Evolutionary conservation across 2,888 invertebrate species (phyloP).

Genomic region (Archips xylosteana): DNA sequence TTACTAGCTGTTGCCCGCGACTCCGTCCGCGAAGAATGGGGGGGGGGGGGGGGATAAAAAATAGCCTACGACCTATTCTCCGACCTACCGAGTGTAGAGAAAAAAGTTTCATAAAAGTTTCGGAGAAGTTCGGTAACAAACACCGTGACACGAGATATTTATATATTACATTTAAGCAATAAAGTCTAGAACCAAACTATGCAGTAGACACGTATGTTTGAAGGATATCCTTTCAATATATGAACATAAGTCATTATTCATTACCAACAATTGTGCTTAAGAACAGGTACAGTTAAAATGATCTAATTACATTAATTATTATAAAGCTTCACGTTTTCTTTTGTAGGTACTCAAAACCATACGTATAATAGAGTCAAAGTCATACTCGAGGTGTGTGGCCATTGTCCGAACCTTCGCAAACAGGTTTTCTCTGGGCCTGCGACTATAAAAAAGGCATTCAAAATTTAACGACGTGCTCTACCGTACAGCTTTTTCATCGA

Average conservation of each 20-base stretch:
- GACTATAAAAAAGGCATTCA: slow-evolving; percentile 72
- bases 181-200: neutral
- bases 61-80: too few relatives aligned
- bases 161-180: too few relatives aligned
- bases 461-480: slow-evolving; percentile 70
- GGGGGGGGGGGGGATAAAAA: too few relatives aligned
- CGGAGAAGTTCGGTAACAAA: too few relatives aligned
- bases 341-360: slow-evolving; percentile 28
- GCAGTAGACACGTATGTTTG: neutral
- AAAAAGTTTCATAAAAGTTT: too few relatives aligned
- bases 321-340: slow-evolving; percentile 33
- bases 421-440: slow-evolving; percentile 64
- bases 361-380: slow-evolving; percentile 33
- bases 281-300: slow-evolving; percentile 3
- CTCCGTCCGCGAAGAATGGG: too few relatives aligned
- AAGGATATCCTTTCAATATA: neutral
- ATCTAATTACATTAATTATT: slow-evolving; percentile 29
- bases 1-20: too few relatives aligned
- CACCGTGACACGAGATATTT: too few relatives aligned
- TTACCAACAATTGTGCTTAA: neutral
- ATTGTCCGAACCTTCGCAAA: slow-evolving; percentile 55
- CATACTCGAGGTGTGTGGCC: slow-evolving; percentile 58
- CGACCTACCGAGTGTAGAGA: too few relatives aligned
- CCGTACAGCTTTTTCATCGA: slow-evolving; percentile 54
- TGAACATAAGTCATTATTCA: neutral